Evolutionary conservation across 2,797 vertebrate genomes (phyloP).

Genomic region (Synanceia verrucosa): DNA sequence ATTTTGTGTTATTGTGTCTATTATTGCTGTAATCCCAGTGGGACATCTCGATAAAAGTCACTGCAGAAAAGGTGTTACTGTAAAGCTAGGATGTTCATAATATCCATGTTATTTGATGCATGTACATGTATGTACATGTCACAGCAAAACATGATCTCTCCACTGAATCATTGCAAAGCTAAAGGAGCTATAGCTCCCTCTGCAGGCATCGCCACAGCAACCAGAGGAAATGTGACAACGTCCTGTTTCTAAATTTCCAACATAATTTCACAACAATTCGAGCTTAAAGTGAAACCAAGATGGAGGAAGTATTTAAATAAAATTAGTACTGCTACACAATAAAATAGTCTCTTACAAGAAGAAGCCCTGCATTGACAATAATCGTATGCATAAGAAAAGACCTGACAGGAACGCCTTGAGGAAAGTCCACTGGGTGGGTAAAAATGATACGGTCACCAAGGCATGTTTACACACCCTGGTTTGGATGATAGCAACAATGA

Average conservation of each 20-base stretch:
- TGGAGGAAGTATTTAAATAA: neutral
- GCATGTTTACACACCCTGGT: neutral
- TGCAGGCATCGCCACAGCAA: too few relatives aligned
- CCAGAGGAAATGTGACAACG: neutral
- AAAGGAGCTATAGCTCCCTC: constrained; percentile 50
- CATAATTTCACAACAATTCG: neutral
- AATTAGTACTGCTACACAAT: neutral
- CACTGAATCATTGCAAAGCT: neutral
- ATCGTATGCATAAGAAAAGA: constrained; percentile 58
- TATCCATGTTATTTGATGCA: neutral
- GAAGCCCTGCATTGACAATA: neutral
- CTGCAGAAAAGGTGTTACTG: neutral
- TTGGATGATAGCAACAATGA: neutral
- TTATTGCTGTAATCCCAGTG: neutral
- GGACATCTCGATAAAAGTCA: neutral
- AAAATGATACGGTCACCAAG: neutral
- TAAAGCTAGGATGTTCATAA: neutral
- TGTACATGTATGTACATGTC: neutral
- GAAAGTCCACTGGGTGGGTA: constrained; percentile 79
- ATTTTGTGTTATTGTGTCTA: neutral
- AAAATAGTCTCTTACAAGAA: neutral
- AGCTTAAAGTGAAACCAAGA: neutral
- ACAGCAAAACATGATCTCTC: neutral
- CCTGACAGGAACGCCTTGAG: constrained; percentile 79
- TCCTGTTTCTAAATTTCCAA: neutral